Conservation (phyloP, 1,140 invertebrate genomes). For the Philotrypesis tridentata region DNA sequence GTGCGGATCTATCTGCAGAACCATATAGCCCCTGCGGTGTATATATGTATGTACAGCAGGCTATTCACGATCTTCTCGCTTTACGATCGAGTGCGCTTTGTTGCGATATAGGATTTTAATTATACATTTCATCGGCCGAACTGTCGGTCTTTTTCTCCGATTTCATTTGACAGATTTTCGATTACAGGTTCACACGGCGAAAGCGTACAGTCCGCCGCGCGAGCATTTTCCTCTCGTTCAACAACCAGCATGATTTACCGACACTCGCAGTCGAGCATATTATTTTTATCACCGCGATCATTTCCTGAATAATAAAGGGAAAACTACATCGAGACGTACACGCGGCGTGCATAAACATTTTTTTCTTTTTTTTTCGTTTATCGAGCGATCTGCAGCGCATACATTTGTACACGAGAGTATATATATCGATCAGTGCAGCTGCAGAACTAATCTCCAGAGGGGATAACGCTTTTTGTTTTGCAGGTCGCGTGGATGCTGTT, state of each 20-base stretch:
- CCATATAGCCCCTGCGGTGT: neutral
- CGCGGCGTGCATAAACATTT: neutral
- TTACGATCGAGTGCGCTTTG: neutral
- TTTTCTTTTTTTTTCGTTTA: neutral
- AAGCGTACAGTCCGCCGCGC: no score
- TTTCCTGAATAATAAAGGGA: neutral
- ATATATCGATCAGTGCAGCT: neutral
- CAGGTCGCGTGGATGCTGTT: conserved; percentile 97
- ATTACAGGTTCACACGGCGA: no score
- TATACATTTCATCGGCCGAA: no score
- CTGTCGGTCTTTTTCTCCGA: no score
- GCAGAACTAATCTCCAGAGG: neutral
- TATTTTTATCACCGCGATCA: neutral
- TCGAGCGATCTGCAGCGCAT: neutral
- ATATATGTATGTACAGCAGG: neutral
- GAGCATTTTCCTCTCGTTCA: neutral
- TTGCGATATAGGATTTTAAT: no score
- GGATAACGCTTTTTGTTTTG: conserved; percentile 56
- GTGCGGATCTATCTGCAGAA: neutral
- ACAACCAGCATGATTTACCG: neutral
- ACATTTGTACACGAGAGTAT: no score
- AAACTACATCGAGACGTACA: neutral
- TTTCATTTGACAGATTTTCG: no score
- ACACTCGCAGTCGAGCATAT: neutral
- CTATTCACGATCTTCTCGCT: neutral